Base-by-base conservation (phyloP, 2,797 vertebrate genomes). In the Melanotaenia nigrans region DNA sequence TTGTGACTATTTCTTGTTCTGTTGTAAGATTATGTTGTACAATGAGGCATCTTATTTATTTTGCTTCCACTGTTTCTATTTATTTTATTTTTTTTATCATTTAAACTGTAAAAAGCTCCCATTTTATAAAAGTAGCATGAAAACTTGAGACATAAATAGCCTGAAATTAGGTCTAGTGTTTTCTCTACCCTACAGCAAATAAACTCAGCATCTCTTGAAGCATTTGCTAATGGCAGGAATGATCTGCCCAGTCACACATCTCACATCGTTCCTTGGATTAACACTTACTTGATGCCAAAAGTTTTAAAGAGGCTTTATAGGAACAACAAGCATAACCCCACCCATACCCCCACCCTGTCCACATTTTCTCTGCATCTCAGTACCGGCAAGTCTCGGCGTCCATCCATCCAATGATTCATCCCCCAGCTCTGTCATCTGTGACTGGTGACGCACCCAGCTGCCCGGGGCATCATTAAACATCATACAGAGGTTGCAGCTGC, bases 391-490 rank as follows among this genome's bases (percentile, higher is more conserved):
- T 86, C 75, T 89, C 82, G 78, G 83, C 86, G 2, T 79, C 62
- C 36, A 13, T 85, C 85, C 85, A 90, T 77, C 69, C 74, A 58
- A 79, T 90, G 86, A 89, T 87, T 90, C 84, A 89, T 78, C 73
- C 66, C 68, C 35, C 71, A 51, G 70, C 79, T 87, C 81, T 87
- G 82, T 89, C 83, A 90, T 89, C 83, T 86, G 77, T 85, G 81
- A 74, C 70, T 79, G 72, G 58, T 84, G 87, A 90, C 78, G 83
- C 81, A 68, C 74, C 73, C 71, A 58, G 66, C 71, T 76, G 78
- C 85, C 79, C 55, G 2, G 82, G 81, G 75, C 76, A 63, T 71
- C 63, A 79, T 78, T 80, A 87, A 89, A 85, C 54, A 70, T 64
- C 62, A 77, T 38, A 60, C 53, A 55, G 68, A 78, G 73, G 81